These are phyloP conservation scores for Brachypteracias leptosomus DNA, from an alignment of 2,113 vertebrate genomes.

Conservation along the genomic window DNA sequence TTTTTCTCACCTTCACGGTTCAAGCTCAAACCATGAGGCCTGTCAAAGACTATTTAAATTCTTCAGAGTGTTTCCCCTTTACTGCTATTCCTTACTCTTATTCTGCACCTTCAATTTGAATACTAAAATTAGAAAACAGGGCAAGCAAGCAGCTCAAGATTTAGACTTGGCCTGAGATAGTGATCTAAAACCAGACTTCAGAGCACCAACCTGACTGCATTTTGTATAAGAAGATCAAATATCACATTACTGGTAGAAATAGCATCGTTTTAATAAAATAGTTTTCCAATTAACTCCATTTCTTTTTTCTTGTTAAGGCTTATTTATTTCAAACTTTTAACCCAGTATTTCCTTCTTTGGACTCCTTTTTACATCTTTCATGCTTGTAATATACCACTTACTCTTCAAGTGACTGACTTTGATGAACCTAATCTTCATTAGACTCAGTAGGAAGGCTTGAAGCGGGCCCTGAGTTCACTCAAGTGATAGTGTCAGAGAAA, in stretches of 20 bases:
- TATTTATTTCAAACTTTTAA: neutral
- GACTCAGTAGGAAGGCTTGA: neutral
- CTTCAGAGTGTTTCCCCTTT: neutral
- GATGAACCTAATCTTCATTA: neutral
- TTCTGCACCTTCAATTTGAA: neutral
- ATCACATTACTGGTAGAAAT: neutral
- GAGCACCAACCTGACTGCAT: neutral
- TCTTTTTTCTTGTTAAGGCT: neutral
- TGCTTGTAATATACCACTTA: neutral
- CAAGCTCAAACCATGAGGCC: neutral
- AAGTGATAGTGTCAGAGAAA: neutral
- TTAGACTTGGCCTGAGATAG: neutral
- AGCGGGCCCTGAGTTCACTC: neutral
- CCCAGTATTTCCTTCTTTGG: neutral
- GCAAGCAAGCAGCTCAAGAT: neutral
- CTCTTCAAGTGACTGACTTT: neutral
- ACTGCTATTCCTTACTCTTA: neutral
- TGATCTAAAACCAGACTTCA: neutral
- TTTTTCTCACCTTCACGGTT: neutral
- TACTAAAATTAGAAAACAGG: neutral
- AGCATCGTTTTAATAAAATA: neutral
- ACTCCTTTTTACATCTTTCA: neutral
- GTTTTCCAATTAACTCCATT: neutral
- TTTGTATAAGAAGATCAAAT: neutral
- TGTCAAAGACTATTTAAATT: neutral